Conservation (phyloP, 2,113 vertebrate genomes). For the Arizona elegans region DNA sequence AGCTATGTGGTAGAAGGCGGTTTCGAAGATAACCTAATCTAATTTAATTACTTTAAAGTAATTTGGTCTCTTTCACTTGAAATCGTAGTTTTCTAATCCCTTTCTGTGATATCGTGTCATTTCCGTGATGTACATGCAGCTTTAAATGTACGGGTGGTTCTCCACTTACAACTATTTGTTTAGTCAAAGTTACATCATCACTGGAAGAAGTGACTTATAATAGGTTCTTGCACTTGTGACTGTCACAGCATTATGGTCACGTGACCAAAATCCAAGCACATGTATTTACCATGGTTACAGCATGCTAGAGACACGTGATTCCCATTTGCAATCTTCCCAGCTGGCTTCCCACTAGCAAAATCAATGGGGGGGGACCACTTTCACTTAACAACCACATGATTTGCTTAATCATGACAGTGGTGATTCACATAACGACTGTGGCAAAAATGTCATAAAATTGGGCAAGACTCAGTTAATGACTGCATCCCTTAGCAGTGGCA, state of each 20-base stretch:
- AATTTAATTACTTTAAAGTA: neutral
- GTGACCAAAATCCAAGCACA: too few species aligned
- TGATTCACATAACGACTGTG: neutral
- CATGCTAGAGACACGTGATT: too few species aligned
- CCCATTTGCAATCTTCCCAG: too few species aligned
- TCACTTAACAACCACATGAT: neutral
- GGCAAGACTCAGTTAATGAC: neutral
- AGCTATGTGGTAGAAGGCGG: too few species aligned
- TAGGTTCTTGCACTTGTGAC: neutral
- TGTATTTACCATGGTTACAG: too few species aligned
- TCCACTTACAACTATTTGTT: neutral
- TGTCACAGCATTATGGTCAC: neutral
- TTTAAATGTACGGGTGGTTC: neutral
- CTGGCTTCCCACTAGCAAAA: neutral
- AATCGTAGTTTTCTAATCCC: neutral
- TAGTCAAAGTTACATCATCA: neutral
- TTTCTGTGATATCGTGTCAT: neutral
- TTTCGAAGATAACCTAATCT: too few species aligned
- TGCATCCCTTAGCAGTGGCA: neutral
- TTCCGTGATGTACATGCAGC: neutral
- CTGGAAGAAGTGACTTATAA: too few species aligned
- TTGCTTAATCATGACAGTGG: neutral
- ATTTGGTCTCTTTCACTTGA: neutral
- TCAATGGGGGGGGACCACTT: neutral
- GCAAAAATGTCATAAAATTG: neutral